These are phyloP conservation scores for Indicator indicator DNA, from an alignment of 2,113 vertebrate genomes.

Conservation along the genomic window DNA sequence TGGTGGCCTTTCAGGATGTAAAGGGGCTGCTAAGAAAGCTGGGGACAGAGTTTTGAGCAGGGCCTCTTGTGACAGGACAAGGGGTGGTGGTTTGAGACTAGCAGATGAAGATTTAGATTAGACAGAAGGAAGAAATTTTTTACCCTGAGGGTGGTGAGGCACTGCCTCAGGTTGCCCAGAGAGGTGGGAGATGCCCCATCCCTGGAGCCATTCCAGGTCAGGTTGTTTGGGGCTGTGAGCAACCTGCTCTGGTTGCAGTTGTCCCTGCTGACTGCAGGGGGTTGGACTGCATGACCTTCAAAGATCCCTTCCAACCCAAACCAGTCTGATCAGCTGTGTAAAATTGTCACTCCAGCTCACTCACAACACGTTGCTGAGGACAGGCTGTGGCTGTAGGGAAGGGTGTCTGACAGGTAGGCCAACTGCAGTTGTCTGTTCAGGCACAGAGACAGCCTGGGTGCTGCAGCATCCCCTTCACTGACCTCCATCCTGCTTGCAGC, in stretches of 20 bases:
- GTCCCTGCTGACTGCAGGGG: no score
- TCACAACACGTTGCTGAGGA: background rate
- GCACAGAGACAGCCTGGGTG: background rate
- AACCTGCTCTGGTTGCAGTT: no score
- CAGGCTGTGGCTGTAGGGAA: background rate
- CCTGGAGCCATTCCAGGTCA: no score
- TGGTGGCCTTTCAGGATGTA: background rate
- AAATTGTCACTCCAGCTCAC: background rate
- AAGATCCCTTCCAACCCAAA: no score
- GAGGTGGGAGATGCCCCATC: no score
- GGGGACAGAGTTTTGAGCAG: background rate
- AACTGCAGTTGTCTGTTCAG: background rate
- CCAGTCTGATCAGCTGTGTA: background rate
- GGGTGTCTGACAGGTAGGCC: fast-evolving
- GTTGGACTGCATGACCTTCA: no score
- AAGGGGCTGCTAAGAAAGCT: no score
- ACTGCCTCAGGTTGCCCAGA: no score
- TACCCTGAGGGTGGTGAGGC: no score
- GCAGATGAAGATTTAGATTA: background rate
- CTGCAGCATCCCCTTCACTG: background rate
- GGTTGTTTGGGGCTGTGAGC: no score
- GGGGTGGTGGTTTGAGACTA: background rate
- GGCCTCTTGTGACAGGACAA: background rate
- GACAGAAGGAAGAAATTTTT: no score
- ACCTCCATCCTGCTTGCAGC: background rate